phyloP scores from a whole-genome alignment of 1,140 invertebrate genomes.

The Stegodyphus mimosarum region DNA sequence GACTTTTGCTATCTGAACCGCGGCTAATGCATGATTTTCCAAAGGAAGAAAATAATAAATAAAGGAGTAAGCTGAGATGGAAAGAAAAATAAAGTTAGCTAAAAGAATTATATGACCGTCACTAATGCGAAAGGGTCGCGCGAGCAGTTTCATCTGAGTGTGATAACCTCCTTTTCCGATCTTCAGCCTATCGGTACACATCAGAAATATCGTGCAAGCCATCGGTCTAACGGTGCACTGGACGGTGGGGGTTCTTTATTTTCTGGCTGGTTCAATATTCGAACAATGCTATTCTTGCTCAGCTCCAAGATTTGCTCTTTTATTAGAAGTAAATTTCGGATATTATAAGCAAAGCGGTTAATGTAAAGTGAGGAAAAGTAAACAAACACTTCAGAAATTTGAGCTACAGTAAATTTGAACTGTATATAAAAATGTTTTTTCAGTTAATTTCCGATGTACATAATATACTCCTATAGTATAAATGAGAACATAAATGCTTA shows the following conservation, averaged over 20 bases:
- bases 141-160: constrained; percentile 53
- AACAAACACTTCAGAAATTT: too few relatives aligned
- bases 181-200: constrained; percentile 50
- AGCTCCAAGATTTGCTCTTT: not conserved
- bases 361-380: too few relatives aligned
- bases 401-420: too few relatives aligned
- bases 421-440: too few relatives aligned
- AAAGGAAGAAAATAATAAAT: constrained; percentile 58
- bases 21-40: constrained; percentile 56
- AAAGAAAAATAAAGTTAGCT: constrained; percentile 58
- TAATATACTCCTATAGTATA: too few relatives aligned
- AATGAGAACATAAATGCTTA: too few relatives aligned
- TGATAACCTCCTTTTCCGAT: constrained; percentile 50
- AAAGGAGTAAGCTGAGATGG: constrained; percentile 43
- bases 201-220: constrained; percentile 20
- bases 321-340: not conserved
- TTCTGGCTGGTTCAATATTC: constrained; percentile 52
- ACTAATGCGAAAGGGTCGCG: constrained; percentile 51
- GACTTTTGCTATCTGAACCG: constrained; percentile 29
- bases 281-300: not conserved
- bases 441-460: too few relatives aligned
- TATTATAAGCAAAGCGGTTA: too few relatives aligned
- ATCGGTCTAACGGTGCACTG: constrained; percentile 54
- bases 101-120: constrained; percentile 58
- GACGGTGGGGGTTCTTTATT: constrained; percentile 41